These are phyloP conservation scores for Drosophila birchii DNA, from an alignment of 2,888 invertebrate species.

Conservation along the genomic window DNA sequence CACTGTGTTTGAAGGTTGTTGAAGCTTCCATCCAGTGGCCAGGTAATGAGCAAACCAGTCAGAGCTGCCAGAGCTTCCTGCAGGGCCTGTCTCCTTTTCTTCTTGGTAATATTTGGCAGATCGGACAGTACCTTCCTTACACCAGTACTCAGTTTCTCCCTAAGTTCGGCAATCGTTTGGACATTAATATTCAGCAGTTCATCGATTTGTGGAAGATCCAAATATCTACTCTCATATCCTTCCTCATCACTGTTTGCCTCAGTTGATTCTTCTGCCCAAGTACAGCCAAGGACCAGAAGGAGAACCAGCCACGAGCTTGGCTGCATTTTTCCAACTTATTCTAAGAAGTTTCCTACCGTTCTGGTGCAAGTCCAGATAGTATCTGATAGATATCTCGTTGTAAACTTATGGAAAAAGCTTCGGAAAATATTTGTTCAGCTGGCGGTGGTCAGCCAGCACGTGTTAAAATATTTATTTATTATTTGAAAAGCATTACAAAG, in stretches of 20 bases:
- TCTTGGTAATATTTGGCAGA: slow-evolving; percentile 5
- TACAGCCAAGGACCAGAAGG: neutral
- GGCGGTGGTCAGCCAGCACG: neutral
- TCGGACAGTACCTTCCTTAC: neutral
- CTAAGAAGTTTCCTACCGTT: neutral
- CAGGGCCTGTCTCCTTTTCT: slow-evolving; percentile 8
- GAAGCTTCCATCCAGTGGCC: neutral
- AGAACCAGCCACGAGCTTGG: neutral
- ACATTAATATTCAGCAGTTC: slow-evolving; percentile 1
- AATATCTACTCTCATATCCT: neutral
- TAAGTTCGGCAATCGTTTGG: neutral
- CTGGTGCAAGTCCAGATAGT: neutral
- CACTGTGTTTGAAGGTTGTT: neutral
- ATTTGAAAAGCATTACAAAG: neutral
- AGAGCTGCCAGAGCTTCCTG: slow-evolving; percentile 13
- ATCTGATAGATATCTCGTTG: neutral
- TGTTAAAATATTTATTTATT: neutral
- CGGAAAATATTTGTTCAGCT: neutral
- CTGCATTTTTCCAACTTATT: neutral
- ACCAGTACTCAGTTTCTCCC: neutral
- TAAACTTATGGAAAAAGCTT: neutral
- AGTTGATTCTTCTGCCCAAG: neutral
- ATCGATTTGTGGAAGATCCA: neutral
- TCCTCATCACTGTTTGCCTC: too few relatives aligned
- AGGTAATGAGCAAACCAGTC: neutral